A percentile compares a stretch with the other conserved stretches of the same genome.
Evolutionary conservation across 2,113 vertebrate genomes (phyloP).

Genomic region (Ginglymostoma cirratum): DNA sequence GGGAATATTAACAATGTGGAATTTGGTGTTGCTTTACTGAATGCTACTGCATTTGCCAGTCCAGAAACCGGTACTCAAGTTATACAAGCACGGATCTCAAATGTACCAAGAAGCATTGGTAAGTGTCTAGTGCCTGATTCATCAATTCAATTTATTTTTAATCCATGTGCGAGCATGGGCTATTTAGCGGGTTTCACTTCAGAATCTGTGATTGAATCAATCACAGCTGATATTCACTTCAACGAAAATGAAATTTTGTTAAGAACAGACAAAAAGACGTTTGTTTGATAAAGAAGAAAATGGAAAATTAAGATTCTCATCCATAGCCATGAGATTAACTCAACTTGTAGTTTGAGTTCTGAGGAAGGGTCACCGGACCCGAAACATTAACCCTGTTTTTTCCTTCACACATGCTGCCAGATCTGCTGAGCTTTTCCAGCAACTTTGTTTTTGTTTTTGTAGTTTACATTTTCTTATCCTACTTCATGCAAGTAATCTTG

Average conservation of each 20-base stretch:
- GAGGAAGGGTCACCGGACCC: no score
- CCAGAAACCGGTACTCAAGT: constrained; percentile 56
- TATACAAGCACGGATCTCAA: constrained; percentile 76
- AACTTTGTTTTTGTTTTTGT: no score
- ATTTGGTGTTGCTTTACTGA: constrained; percentile 82
- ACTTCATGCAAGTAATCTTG: not conserved
- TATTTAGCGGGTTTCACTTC: not conserved
- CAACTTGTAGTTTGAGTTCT: not conserved
- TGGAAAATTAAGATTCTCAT: not conserved
- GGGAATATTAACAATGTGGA: constrained; percentile 85
- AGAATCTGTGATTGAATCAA: not conserved
- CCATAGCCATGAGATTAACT: not conserved
- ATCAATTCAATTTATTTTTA: not conserved
- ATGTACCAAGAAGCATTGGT: constrained; percentile 81
- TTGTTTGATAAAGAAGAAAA: not conserved
- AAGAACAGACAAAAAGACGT: not conserved
- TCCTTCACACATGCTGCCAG: no score
- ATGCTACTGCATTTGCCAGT: constrained; percentile 68
- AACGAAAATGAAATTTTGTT: not conserved
- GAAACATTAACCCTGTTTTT: no score
- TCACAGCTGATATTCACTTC: not conserved
- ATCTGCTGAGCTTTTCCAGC: no score
- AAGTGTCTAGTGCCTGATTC: constrained; percentile 43
- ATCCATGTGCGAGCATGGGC: not conserved
- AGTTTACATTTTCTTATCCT: not conserved